Evolutionary conservation across 2,797 vertebrate genomes (phyloP).

Genomic region (Kryptolebias ocellatus): DNA sequence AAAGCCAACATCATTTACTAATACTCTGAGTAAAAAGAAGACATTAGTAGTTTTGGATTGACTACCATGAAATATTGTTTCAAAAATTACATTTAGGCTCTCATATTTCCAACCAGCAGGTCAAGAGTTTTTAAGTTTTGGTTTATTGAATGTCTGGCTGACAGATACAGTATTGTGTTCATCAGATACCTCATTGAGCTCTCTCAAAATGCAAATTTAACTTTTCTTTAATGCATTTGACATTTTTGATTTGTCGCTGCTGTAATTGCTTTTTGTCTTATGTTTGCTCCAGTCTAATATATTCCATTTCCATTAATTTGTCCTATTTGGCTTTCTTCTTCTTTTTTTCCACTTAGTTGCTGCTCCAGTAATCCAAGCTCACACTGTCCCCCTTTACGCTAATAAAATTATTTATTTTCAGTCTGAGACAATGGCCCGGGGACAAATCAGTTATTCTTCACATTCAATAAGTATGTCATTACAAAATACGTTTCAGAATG

Average conservation of each 20-base stretch:
- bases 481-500: conserved; percentile 44
- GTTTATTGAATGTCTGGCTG: too few relatives aligned
- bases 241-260: conserved; percentile 3
- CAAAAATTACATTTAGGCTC: neutral
- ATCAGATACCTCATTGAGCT: neutral
- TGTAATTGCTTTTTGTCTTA: conserved; percentile 10
- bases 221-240: neutral
- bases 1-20: neutral
- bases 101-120: neutral
- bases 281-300: conserved; percentile 14
- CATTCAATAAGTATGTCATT: conserved; percentile 47
- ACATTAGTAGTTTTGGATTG: neutral
- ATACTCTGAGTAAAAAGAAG: neutral
- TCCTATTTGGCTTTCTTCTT: neutral
- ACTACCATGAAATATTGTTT: neutral
- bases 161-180: neutral
- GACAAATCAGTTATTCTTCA: conserved; percentile 50
- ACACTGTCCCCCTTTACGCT: conserved; percentile 16
- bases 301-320: conserved; percentile 27
- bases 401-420: conserved; percentile 58
- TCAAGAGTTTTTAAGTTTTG: neutral
- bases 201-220: neutral
- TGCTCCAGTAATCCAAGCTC: conserved; percentile 25
- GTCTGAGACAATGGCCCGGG: conserved; percentile 44
- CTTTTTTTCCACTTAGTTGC: neutral